phyloP scores from a whole-genome alignment of 2,888 invertebrate species.

The Rosalia funebris region DNA sequence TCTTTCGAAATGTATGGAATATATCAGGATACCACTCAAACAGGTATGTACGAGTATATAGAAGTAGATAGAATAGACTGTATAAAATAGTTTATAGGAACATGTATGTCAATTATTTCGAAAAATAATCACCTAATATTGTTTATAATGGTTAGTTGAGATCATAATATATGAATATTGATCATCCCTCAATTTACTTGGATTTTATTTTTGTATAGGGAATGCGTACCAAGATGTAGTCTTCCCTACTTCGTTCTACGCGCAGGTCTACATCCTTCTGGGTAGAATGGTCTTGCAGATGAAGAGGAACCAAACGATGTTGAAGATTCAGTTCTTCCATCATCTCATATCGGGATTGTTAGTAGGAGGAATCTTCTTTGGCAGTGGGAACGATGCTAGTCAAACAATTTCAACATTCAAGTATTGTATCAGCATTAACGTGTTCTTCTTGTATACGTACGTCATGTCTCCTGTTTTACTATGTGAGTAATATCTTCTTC shows the following conservation, averaged over 20 bases:
- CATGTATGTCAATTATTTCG: no score
- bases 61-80: no score
- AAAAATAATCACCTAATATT: no score
- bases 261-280: conserved; percentile 67
- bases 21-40: conserved; percentile 46
- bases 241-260: conserved; percentile 68
- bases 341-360: conserved; percentile 68
- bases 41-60: no score
- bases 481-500: conserved; percentile 70
- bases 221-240: conserved; percentile 40
- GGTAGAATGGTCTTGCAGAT: conserved; percentile 68
- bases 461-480: conserved; percentile 71
- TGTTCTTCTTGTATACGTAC: conserved; percentile 74
- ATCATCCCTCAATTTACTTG: no score
- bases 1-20: conserved; percentile 40
- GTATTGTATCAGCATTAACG: conserved; percentile 69
- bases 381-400: conserved; percentile 69
- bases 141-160: no score
- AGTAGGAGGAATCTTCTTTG: conserved; percentile 69
- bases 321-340: conserved; percentile 70
- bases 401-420: conserved; percentile 70
- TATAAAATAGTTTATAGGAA: no score
- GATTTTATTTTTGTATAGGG: no score
- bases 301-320: conserved; percentile 65
- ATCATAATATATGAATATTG: no score